Conservation (phyloP, 2,113 vertebrate species). For the Gasterosteus nipponicus region DNA sequence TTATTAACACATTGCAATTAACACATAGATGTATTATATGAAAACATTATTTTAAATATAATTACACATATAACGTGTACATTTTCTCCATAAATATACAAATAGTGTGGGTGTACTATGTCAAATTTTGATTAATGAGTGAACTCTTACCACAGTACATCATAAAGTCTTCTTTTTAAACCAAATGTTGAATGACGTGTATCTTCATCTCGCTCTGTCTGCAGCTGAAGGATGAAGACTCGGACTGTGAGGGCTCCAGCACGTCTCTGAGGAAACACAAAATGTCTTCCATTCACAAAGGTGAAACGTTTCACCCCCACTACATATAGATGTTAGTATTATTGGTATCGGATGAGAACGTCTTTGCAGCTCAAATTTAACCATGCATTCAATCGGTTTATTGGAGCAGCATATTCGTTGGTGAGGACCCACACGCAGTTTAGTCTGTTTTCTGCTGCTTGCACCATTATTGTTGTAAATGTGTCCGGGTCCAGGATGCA, state of each 20-base stretch:
- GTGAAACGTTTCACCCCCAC: background rate
- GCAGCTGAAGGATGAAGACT: constrained; percentile 59
- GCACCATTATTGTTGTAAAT: too few species aligned
- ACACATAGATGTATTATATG: background rate
- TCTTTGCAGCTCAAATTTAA: background rate
- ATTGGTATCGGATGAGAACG: background rate
- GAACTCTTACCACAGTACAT: background rate
- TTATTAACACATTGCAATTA: background rate
- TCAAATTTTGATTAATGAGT: background rate
- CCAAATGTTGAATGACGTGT: background rate
- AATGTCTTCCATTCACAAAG: constrained; percentile 80
- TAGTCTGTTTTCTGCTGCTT: background rate
- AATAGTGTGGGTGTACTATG: background rate
- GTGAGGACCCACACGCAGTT: background rate
- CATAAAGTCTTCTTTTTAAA: background rate
- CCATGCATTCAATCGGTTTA: background rate
- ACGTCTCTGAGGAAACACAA: constrained; percentile 76
- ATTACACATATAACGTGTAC: background rate
- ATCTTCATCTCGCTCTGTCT: background rate
- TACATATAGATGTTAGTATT: background rate
- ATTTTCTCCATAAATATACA: background rate
- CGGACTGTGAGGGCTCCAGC: constrained; percentile 72
- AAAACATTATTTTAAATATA: background rate
- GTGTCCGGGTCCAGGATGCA: background rate
- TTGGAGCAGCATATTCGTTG: background rate